Base-by-base conservation (phyloP, 2,797 vertebrate species). In the Lacerta bilineata region DNA sequence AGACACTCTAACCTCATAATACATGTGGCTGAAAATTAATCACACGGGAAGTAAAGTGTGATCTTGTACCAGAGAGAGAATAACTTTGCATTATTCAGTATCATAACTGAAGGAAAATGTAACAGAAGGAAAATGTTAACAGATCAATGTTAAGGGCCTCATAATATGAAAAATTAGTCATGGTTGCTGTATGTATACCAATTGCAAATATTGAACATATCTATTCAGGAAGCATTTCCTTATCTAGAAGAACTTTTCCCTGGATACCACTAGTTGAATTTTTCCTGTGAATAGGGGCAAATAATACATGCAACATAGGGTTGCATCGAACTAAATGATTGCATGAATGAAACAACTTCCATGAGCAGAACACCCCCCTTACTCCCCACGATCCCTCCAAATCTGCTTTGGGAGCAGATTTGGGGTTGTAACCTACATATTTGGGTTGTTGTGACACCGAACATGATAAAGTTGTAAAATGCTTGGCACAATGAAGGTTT, bases 161-260 rank as follows among this genome's bases (percentile, higher is more conserved):
- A 74, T 7, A 46, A 72, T 4, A 2, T 10, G 3, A 80, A 43
- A 89, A 90, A 89, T 85, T 87, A 69, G 11, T 81, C 61, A 6
- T 1, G 3, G 3, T 83, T 79, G n/a, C 29, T 2, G 0, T 0
- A 23, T 29, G 85, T 81, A 5, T 78, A 17, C 71, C 77, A 29
- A 81, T 77, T 75, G 8, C 43, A 92, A 91, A 91, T 82, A 87
- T 39, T 91, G 85, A 25, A 83, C 41, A 59, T 79, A 66, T 2
- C 69, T 91, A 13, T 17, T 29, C 85, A 55, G 1, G 29, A 18
- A 36, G 36, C 33, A 50, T 23, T 46, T 78, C 11, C 41, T 66
- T 8, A 29, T 43, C 13, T 68, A 25, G 27, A 68, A 41, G 20
- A 9, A 46, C 17, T 71, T 69, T 41, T 83, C 18, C 29, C 41